phyloP scores from a whole-genome alignment of 2,888 invertebrate species.

The Hyppa rectilinea region DNA sequence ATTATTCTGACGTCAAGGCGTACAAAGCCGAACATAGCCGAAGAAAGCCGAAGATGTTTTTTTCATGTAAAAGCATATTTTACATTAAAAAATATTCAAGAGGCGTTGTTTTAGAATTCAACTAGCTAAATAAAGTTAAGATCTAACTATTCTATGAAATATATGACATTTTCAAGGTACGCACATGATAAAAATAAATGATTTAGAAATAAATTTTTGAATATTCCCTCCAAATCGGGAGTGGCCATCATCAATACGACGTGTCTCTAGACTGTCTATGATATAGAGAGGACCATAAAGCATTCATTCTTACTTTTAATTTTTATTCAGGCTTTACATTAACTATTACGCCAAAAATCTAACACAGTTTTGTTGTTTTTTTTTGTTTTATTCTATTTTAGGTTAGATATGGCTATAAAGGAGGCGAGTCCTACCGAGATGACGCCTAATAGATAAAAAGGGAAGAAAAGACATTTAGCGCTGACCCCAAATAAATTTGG shows the following conservation, averaged over 20 bases:
- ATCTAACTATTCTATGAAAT: neutral
- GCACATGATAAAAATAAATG: slow-evolving; percentile 38
- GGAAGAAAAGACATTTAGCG: too few species aligned
- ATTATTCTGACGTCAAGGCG: slow-evolving; percentile 88
- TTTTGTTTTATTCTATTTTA: too few species aligned
- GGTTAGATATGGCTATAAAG: too few species aligned
- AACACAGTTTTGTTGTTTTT: too few species aligned
- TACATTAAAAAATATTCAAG: slow-evolving; percentile 15
- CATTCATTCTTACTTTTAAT: slow-evolving; percentile 52
- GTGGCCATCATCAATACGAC: slow-evolving; percentile 88
- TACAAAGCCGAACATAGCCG: slow-evolving; percentile 80
- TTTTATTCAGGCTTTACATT: neutral
- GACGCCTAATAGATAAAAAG: too few species aligned
- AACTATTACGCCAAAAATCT: slow-evolving; percentile 6
- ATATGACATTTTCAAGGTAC: neutral
- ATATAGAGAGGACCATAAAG: slow-evolving; percentile 75
- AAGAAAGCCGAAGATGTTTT: slow-evolving; percentile 76
- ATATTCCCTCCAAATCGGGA: slow-evolving; percentile 86
- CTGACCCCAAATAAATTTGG: too few species aligned
- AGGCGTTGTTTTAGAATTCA: slow-evolving; percentile 3
- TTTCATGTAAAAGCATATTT: slow-evolving; percentile 70
- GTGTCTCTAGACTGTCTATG: slow-evolving; percentile 85
- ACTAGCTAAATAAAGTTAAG: neutral
- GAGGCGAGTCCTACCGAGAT: too few species aligned
- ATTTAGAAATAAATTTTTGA: slow-evolving; percentile 68